A percentile compares a stretch with the other conserved stretches of the same genome.
Conservation (phyloP, 2,797 vertebrate species). For the Trichosurus vulpecula region DNA sequence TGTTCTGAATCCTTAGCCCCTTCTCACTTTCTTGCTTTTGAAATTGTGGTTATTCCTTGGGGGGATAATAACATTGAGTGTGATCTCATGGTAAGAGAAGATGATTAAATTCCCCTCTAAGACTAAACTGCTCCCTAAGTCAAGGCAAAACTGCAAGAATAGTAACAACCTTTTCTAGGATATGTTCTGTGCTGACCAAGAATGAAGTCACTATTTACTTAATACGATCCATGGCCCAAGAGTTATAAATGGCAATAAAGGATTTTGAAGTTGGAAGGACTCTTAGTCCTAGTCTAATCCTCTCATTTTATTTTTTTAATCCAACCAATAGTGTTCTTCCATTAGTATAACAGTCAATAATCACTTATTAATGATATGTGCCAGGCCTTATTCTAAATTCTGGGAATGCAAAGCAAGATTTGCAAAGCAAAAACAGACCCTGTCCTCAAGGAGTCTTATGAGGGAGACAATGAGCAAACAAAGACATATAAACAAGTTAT, state of each 20-base stretch:
- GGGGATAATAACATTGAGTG: neutral
- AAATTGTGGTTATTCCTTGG: slow-evolving; percentile 42
- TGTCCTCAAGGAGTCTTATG: neutral
- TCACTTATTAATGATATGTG: neutral
- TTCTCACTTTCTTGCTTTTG: slow-evolving; percentile 38
- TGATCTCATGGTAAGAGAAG: slow-evolving; percentile 11
- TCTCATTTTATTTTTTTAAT: neutral
- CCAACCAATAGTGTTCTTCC: neutral
- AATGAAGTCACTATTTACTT: neutral
- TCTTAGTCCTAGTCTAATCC: neutral
- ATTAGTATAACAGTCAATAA: neutral
- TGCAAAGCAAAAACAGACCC: neutral
- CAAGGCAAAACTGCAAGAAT: neutral
- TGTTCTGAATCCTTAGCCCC: neutral
- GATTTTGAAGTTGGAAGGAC: neutral
- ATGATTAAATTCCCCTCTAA: slow-evolving; percentile 13
- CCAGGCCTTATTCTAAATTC: neutral
- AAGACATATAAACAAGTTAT: neutral
- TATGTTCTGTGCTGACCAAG: neutral
- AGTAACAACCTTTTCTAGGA: neutral
- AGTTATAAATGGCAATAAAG: neutral
- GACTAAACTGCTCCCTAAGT: neutral
- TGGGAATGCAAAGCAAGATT: neutral
- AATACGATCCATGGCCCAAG: neutral
- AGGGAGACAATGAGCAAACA: neutral